Base-by-base conservation (phyloP, 2,888 invertebrate genomes). In the Eupithecia subumbrata region DNA sequence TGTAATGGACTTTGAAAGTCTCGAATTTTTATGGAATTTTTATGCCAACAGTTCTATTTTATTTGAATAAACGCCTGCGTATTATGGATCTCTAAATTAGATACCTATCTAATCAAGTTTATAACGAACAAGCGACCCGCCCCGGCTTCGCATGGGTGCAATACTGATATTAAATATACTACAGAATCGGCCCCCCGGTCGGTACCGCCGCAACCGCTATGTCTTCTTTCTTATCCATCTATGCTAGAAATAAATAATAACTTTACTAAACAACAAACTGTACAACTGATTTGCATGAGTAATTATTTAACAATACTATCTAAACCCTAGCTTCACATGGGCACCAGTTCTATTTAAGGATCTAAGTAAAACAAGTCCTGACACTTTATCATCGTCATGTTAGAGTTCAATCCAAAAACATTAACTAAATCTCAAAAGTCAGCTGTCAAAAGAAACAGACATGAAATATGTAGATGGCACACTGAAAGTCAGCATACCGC, bases 1-100 rank as follows among this genome's bases (percentile, higher is more conserved):
- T 71, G 78, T 69, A 77, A 78, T 78, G 78, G 76, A 79, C 79
- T 80, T 76, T 78, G 71, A 71, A 78, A 76, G 71, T 79, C 79
- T 75, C 73, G 74, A 75, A 78, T 76, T 80, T 79, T 79, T 80
- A 77, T 69, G 63, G 70, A 22, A 66, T 72, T 74, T 74, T 77
- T 74, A 72, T 70, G 60, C 37, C 48, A 37, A 63, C 68, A 66
- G 56, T 69, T 71, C 72, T 74, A 74, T 64, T 74, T 72, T 69
- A 70, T 77, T 70, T 52, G 52, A 56, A 74, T 69, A 74, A 74
- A 70, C 69, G 69, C 66, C 72, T 71, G 63, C 73, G 68, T 73
- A 72, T 76, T 69, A 69, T 52, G 34, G 30, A 64, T 63, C 68
- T 7, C 64, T 16, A 18, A 40, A 64, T 60, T n/a, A 52, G 30